Evolutionary conservation across 2,888 invertebrate genomes (phyloP), one percentile per base, ranked within the genome.

Genomic region (Volucella bombylans): DNA sequence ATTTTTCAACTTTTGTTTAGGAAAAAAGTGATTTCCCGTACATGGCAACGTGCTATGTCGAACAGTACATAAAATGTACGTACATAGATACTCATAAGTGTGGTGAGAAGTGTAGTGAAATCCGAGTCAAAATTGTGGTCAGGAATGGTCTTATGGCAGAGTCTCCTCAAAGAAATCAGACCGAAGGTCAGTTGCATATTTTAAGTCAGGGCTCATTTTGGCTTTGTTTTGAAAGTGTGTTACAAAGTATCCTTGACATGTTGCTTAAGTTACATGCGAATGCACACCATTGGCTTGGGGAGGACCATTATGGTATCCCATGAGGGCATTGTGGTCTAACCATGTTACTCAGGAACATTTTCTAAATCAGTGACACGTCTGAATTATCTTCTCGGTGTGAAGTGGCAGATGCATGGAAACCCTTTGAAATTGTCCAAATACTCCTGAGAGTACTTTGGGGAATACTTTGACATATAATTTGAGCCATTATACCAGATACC

Each of bases 41-140:
- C 31, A 31, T 3, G 2, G 23, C 3, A 23, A 4, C 2, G 2
- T 9, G 31, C n/a, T 52, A 39, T 49, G 49, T 68, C 61, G 52
- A 18, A 12, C 14, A n/a, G 59, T 52, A 78, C 72, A 77, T 55
- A 62, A 67, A 55, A 77, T 49, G n/a, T 82, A 67, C 6, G 11
- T 12, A 67, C 6, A 3, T 12, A 45, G n/a, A 45, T 0, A 57
- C 77, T 77, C 82, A 82, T 77, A 47, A n/a, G n/a, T 71, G 64
- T 62, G 39, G 43, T 12, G n/a, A 45, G 31, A 43, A 52, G 38
- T 38, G n/a, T 38, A 3, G 38, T 55, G 57, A 10, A 74, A 57
- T 55, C 47, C 23, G 12, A 59, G 12, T 45, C 54, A 72, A 61
- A 72, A 71, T 45, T 77, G 64, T 67, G 76, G 80, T 74, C 45